Conservation (phyloP, 2,797 vertebrate genomes). For the Lagorchestes hirsutus region DNA sequence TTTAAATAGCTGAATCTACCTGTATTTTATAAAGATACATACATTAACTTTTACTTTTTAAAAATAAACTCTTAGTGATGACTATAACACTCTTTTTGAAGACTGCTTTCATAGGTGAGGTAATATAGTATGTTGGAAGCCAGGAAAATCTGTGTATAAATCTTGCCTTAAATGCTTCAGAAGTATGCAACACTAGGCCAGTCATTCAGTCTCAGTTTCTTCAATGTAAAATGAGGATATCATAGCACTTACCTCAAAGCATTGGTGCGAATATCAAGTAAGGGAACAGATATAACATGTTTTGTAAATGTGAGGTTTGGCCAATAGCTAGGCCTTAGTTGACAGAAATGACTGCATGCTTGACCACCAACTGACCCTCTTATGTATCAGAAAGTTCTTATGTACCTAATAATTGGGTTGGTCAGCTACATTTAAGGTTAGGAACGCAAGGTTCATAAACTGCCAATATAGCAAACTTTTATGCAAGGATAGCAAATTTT, state of each 20-base stretch:
- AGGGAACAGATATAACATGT: not conserved
- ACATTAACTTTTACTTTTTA: not conserved
- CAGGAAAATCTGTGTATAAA: not conserved
- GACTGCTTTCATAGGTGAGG: not conserved
- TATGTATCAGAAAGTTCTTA: not conserved
- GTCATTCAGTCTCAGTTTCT: not conserved
- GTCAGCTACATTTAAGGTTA: not conserved
- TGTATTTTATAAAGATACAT: not conserved
- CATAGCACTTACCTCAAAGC: not conserved
- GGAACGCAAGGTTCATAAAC: not conserved
- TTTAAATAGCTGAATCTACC: rapidly evolving
- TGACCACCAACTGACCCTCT: not conserved
- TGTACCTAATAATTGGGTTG: not conserved
- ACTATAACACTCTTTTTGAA: not conserved
- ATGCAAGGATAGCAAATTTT: not conserved
- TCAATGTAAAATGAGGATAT: not conserved
- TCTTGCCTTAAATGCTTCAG: not conserved
- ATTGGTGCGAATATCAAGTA: not conserved
- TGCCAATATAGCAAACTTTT: not conserved
- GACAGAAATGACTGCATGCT: not conserved
- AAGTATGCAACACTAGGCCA: not conserved
- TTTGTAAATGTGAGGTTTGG: not conserved
- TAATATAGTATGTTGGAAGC: not conserved
- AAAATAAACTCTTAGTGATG: not conserved
- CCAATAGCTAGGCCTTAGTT: not conserved